Evolutionary conservation across 1,140 invertebrate genomes (phyloP).

Genomic region (Phymastichus coffea): DNA sequence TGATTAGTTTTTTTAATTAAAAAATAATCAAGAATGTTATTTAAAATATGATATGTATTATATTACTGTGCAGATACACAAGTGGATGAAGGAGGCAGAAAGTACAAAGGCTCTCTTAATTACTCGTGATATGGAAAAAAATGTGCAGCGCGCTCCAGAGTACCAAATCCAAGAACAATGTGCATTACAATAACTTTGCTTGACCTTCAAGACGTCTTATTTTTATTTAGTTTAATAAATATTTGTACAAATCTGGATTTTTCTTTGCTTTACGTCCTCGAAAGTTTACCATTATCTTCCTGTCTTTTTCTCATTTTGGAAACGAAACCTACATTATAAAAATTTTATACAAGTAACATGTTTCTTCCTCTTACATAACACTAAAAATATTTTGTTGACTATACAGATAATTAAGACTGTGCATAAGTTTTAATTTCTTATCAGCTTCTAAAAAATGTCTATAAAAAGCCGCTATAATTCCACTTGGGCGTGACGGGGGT

Average conservation of each 20-base stretch:
- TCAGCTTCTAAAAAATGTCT: too few relatives aligned
- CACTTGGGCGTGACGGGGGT: too few relatives aligned
- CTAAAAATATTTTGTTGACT: too few relatives aligned
- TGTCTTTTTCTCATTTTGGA: too few relatives aligned
- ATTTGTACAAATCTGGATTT: background rate
- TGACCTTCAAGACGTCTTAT: constrained; percentile 1
- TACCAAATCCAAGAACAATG: constrained; percentile 44
- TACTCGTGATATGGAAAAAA: constrained; percentile 43
- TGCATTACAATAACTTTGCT: constrained; percentile 40
- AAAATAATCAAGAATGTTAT: background rate
- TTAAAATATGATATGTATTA: constrained; percentile 9
- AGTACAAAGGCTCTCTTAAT: constrained; percentile 59
- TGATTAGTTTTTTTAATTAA: too few relatives aligned
- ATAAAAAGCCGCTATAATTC: too few relatives aligned
- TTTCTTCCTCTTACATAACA: too few relatives aligned
- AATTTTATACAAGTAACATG: too few relatives aligned
- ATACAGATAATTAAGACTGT: too few relatives aligned
- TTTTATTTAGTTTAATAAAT: constrained; percentile 12
- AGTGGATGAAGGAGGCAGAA: constrained; percentile 62
- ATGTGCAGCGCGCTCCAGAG: constrained; percentile 30
- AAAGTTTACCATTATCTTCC: too few relatives aligned
- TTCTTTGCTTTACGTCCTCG: background rate
- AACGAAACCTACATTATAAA: too few relatives aligned
- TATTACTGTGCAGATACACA: constrained; percentile 52
- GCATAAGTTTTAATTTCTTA: too few relatives aligned